Evolutionary conservation across 1,140 invertebrate genomes (phyloP).

Genomic region (Trichogramma pretiosum): DNA sequence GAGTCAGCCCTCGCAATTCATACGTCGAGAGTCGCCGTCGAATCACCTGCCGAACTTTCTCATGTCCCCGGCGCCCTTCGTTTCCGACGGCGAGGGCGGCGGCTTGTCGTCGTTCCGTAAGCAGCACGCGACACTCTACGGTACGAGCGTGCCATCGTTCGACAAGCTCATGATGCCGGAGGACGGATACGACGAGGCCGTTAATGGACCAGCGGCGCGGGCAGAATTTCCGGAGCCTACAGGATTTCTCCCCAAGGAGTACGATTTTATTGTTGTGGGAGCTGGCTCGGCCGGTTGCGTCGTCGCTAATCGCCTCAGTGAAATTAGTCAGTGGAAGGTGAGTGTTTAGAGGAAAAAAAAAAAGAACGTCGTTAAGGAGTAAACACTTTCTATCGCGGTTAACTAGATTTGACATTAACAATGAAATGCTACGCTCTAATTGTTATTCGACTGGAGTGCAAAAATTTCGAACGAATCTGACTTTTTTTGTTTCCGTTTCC

Average conservation of each 20-base stretch:
- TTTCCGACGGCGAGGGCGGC: not conserved
- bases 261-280: slow-evolving; percentile 52
- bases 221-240: slow-evolving; percentile 12
- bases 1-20: too few relatives aligned
- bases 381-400: too few relatives aligned
- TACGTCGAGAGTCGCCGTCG: too few relatives aligned
- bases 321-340: slow-evolving; percentile 46
- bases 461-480: too few relatives aligned
- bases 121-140: not conserved
- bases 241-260: slow-evolving; percentile 25
- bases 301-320: slow-evolving; percentile 53
- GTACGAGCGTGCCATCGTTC: not conserved
- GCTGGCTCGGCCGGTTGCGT: slow-evolving; percentile 61
- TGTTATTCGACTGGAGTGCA: too few relatives aligned
- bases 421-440: too few relatives aligned
- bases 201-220: not conserved
- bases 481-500: too few relatives aligned
- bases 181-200: too few relatives aligned
- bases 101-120: not conserved
- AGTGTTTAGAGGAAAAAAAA: slow-evolving; percentile 19
- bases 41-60: not conserved
- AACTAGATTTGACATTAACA: too few relatives aligned
- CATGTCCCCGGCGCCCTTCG: not conserved
- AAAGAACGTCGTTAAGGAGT: not conserved
- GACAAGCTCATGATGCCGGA: too few relatives aligned